Base-by-base conservation (phyloP, 1,140 invertebrate genomes). In the Drosophila saltans region DNA sequence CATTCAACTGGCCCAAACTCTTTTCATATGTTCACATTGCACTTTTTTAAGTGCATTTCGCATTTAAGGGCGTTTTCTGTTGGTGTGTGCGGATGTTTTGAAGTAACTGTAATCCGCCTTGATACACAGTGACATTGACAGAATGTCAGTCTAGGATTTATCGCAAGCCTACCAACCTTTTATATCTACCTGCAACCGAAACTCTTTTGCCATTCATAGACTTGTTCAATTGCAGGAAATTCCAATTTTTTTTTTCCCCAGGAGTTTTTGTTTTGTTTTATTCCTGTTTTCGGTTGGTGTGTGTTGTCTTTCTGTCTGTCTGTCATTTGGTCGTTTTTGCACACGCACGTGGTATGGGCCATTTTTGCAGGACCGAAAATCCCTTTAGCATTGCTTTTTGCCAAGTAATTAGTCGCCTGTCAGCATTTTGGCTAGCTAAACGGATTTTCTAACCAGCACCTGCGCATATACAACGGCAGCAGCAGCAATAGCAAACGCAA, bases 361-460 rank as follows among this genome's bases (percentile, higher is more conserved):
- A 71, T 78, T 78, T 78, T 71, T 61, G 39, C 57, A 60, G 57
- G 30, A 62, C 48, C n/a, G 16, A 33, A 72, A 73, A 80, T 80
- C 75, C 75, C 45, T 73, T 70, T 67, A 70, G 62, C 60, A 52
- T 77, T 77, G 70, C 57, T 59, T 74, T 69, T 67, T 80, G 58
- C 65, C 74, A 77, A 76, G 69, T 73, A 80, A 80, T 80, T 80
- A 80, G 78, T 80, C 75, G 75, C 64, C 75, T 80, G 78, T 80
- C 78, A 80, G 66, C 78, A 43, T 78, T 58, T 40, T 69, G 64
- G 63, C 61, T 72, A 65, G 66, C 75, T 72, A 79, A 79, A 76
- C 62, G 73, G 76, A 79, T 79, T 79, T 79, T 55, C 56, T 48
- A 56, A 43, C 60, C 69, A 72, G 66, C 76, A 79, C 76, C 76